Evolutionary conservation across 2,113 vertebrate genomes (phyloP), one percentile per base, ranked within the genome.

Genomic region (Hippocampus comes): DNA sequence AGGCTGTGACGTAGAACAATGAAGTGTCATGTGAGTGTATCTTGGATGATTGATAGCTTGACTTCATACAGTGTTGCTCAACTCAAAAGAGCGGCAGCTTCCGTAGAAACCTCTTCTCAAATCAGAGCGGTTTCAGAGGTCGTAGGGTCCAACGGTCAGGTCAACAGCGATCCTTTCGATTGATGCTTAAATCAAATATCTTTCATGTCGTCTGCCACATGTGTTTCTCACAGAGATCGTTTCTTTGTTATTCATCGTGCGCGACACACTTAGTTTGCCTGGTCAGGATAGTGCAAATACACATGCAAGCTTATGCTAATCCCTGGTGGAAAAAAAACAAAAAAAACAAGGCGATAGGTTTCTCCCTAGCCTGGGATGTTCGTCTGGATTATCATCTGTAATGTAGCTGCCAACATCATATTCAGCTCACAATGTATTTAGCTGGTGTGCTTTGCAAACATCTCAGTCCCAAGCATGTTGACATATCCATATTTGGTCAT

Each of bases 321-420:
- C 90, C 89, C 53, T 59, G 64, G 30, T 30, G 30, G 30, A 30
- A 34, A 34, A 34, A 34, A 34, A 34, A 34, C 30, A 4, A 4
- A 4, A 4, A 34, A 89, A 88, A 90, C 89, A 89, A 89, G 85
- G 82, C 74, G 75, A 84, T 87, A 83, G 82, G 82, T 85, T 86
- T 86, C 78, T 83, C 67, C 57, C 49, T 53, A 76, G 85, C 74
- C 3, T 75, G 82, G 80, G 82, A 77, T 84, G 84, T 84, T 89
- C 81, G 78, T 89, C 71, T 23, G 87, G 89, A 91, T 88, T 88
- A 89, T 64, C 75, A 80, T 83, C 67, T 74, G 79, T 72, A 79
- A 75, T 76, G 78, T 69, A 82, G 76, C 75, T 70, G 73, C 74
- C 42, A 59, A 81, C 71, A 70, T 85, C 66, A 79, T 71, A 72